Percentiles rank a stretch among this genome's conserved stretches.
These are phyloP conservation scores for Caradrina kadenii DNA, from an alignment of 2,888 invertebrate genomes.

Conservation along the genomic window DNA sequence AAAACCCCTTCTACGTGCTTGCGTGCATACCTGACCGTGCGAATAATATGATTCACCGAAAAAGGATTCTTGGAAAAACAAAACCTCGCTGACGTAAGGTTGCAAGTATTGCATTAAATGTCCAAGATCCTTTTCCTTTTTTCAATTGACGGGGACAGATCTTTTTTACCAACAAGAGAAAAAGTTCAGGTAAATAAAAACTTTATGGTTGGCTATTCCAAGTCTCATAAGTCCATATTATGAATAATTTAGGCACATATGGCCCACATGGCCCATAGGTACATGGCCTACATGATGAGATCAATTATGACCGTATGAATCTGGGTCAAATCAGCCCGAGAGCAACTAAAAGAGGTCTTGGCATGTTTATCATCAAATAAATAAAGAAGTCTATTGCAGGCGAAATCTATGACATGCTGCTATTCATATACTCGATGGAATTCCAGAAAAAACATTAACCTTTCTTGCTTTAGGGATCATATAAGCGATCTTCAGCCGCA, in stretches of 20 bases:
- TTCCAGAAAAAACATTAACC: too few relatives aligned
- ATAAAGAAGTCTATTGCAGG: not conserved
- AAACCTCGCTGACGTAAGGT: slow-evolving; percentile 10
- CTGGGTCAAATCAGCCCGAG: too few relatives aligned
- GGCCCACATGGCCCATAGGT: too few relatives aligned
- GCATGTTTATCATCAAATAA: not conserved
- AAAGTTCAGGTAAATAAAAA: not conserved
- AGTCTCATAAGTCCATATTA: not conserved
- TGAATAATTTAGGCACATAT: too few relatives aligned
- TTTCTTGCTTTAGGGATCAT: too few relatives aligned
- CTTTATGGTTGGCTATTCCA: not conserved
- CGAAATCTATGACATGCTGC: too few relatives aligned
- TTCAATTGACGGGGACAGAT: slow-evolving; percentile 4
- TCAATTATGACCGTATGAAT: too few relatives aligned
- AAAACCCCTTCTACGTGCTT: slow-evolving; percentile 67
- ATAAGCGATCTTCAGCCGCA: too few relatives aligned
- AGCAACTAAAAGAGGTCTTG: too few relatives aligned
- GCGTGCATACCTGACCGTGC: slow-evolving; percentile 70
- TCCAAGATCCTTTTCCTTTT: slow-evolving; percentile 12
- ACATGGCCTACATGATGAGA: too few relatives aligned
- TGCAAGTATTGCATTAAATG: slow-evolving; percentile 12
- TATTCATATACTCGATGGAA: too few relatives aligned
- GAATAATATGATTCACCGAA: slow-evolving; percentile 79
- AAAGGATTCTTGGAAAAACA: slow-evolving; percentile 71
- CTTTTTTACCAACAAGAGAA: not conserved